phyloP scores from a whole-genome alignment of 2,888 invertebrate species.

The Drosophila setosimentum region DNA sequence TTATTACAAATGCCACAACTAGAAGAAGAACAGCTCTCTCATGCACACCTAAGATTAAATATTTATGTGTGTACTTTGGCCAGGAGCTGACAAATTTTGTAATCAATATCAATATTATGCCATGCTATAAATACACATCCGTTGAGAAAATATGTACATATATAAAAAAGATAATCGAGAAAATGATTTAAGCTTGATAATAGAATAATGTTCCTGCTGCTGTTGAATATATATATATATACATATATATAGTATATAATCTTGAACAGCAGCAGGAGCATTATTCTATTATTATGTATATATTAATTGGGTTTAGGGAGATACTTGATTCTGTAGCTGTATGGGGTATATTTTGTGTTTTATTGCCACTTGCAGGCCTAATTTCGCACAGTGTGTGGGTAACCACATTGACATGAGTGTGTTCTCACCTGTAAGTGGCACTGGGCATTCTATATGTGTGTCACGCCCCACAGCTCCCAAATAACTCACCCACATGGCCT shows the following conservation, averaged over 20 bases:
- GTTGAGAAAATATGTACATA: neutral
- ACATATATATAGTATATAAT: too few relatives aligned
- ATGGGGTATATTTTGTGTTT: too few relatives aligned
- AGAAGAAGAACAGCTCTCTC: neutral
- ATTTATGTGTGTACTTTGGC: neutral
- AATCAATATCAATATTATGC: neutral
- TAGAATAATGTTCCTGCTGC: neutral
- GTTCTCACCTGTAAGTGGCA: constrained; percentile 48
- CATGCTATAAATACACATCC: neutral
- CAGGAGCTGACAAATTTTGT: neutral
- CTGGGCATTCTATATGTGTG: constrained; percentile 33
- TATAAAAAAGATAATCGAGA: neutral
- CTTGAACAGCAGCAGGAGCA: too few relatives aligned
- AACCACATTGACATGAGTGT: constrained; percentile 12
- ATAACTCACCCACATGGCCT: constrained; percentile 7
- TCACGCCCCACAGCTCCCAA: constrained; percentile 12
- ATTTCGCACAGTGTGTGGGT: constrained; percentile 33
- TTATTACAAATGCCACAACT: neutral
- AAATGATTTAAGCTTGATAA: too few relatives aligned
- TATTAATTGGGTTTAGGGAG: neutral
- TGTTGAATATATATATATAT: neutral
- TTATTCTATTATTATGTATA: too few relatives aligned
- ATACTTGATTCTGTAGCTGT: neutral
- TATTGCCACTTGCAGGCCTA: neutral
- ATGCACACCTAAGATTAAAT: neutral